These are phyloP conservation scores for Drosophila gaucha DNA, from an alignment of 2,888 invertebrate genomes.

Conservation along the genomic window DNA sequence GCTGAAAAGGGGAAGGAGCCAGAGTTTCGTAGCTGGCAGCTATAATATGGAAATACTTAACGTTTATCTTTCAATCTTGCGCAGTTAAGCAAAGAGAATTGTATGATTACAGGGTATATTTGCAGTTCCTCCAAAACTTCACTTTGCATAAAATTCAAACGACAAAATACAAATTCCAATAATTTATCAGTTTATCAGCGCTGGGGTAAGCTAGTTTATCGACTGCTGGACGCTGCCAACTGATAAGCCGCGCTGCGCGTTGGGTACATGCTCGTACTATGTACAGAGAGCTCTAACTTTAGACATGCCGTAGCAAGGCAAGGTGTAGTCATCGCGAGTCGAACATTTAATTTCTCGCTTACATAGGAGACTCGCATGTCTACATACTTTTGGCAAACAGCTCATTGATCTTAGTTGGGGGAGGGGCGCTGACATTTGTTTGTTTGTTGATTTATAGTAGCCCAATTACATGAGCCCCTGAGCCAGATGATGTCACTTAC, in stretches of 20 bases:
- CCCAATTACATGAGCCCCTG: constrained; percentile 20
- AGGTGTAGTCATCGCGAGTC: constrained; percentile 5
- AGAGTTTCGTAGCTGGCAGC: not conserved
- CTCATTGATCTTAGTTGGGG: constrained; percentile 46
- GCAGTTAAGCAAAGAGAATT: not conserved
- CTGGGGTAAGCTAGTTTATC: constrained; percentile 51
- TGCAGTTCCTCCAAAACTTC: not conserved
- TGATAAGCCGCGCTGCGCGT: constrained; percentile 59
- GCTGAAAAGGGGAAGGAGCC: not conserved
- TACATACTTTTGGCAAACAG: constrained; percentile 31
- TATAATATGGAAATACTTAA: not conserved
- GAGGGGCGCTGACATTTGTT: not conserved
- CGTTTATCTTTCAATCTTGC: no score
- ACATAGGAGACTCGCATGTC: constrained; percentile 22
- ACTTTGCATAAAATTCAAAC: constrained; percentile 10
- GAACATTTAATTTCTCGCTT: constrained; percentile 30
- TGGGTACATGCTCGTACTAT: constrained; percentile 5
- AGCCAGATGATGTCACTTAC: constrained; percentile 67
- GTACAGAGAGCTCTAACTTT: constrained; percentile 56
- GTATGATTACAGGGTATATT: not conserved
- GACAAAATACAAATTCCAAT: constrained; percentile 30
- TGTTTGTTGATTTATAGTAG: not conserved
- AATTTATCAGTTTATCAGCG: constrained; percentile 56
- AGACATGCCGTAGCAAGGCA: constrained; percentile 65
- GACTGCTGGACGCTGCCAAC: constrained; percentile 40